Evolutionary conservation across 1,140 invertebrate genomes (phyloP), one percentile per base, ranked within the genome.

Genomic region (Pseudomyrmex dendroicus): DNA sequence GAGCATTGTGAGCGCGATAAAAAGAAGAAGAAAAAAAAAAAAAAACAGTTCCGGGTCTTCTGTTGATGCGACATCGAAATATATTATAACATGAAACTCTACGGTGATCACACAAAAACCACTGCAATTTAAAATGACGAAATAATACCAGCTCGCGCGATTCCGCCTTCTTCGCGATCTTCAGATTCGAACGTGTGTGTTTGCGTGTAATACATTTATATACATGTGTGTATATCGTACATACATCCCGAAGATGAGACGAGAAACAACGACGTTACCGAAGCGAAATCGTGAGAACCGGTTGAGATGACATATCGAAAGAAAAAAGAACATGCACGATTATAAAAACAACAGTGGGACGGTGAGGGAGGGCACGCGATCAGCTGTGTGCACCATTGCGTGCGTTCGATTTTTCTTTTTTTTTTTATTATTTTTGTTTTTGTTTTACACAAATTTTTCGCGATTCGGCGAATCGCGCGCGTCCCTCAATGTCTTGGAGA

Each of bases 271-370:
- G 61, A 70, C 48, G 20, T 68, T 35, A 35, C 12, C 20, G 17
- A 72, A 67, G 76, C 76, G 54, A 80, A 70, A 72, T 72, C 20
- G 66, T 72, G 76, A 80, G 54, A 68, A 80, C 44, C 66, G 66
- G 54, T 70, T 59, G 59, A 80, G 72, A 80, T 54, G 72, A 66
- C 66, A 80, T 80, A 80, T 80, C 54, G 46, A 80, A 80, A 80
- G 76, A 13, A 80, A 76, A 63, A 74, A 44, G 72, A 80, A 61
- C 76, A 80, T 80, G 76, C 66, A 80, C 76, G 76, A 70, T 80
- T 68, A 68, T 78, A 80, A 22, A 70, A 80, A 80, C 54, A 70
- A 70, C 15, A 44, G 46, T 10, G 35, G 35, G 17, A 64, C 7
- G 5, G 12, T 22, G 12, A 20, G 64, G 13, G 1, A 35, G 35